Percentiles rank a stretch among this genome's conserved stretches.
Evolutionary conservation across 2,797 vertebrate species (phyloP).

Genomic region (Chelmon rostratus): DNA sequence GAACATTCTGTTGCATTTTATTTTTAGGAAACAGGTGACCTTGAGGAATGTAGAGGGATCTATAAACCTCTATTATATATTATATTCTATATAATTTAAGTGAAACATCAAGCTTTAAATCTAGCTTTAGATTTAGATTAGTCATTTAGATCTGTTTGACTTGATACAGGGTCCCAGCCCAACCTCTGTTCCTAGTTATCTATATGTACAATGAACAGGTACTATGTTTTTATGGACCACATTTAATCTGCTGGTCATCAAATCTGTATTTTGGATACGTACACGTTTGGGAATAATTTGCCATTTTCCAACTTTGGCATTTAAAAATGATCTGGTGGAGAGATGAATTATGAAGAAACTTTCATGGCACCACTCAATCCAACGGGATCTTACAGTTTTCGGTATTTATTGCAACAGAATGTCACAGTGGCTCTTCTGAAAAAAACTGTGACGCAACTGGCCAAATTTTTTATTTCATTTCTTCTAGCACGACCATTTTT

Average conservation of each 20-base stretch:
- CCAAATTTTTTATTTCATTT: not conserved
- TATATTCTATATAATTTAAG: not conserved
- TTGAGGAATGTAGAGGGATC: not conserved
- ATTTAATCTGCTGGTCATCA: no score
- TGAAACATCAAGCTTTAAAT: not conserved
- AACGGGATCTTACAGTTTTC: not conserved
- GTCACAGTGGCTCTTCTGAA: not conserved
- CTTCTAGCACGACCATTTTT: not conserved
- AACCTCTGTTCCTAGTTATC: not conserved
- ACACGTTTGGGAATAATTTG: no score
- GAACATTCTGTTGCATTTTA: constrained; percentile 2
- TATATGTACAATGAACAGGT: not conserved
- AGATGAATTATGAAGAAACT: not conserved
- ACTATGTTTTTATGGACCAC: not conserved
- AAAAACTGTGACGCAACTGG: not conserved
- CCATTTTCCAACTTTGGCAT: not conserved
- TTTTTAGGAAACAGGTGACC: not conserved
- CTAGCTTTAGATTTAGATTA: no score
- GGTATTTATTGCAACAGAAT: constrained; percentile 3
- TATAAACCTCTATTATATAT: not conserved
- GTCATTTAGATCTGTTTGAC: not conserved
- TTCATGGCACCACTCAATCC: not conserved
- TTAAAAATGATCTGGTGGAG: not conserved
- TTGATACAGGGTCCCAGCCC: not conserved
- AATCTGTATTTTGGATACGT: not conserved